phyloP scores from a whole-genome alignment of 1,140 invertebrate species.

The Drosophila willistoni region DNA sequence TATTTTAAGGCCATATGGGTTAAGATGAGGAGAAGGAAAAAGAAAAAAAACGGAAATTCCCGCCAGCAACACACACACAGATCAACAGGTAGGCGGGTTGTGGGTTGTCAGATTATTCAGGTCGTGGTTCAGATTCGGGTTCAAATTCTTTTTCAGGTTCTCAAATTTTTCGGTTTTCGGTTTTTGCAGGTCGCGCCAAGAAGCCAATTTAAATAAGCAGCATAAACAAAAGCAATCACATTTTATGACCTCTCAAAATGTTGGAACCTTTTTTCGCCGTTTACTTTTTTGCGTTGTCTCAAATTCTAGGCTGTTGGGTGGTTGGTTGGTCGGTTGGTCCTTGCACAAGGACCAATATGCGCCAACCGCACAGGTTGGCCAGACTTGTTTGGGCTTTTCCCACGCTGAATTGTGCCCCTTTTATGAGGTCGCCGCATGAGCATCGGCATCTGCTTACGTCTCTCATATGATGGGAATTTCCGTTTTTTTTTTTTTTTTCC shows the following conservation, averaged over 20 bases:
- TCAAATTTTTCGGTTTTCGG: background rate
- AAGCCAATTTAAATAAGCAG: slow-evolving; percentile 82
- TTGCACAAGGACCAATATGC: slow-evolving; percentile 14
- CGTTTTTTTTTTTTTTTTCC: no score
- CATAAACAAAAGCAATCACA: slow-evolving; percentile 72
- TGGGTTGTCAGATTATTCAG: background rate
- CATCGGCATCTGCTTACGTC: slow-evolving; percentile 35
- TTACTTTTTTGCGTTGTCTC: slow-evolving; percentile 9
- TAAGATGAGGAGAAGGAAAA: slow-evolving; percentile 20
- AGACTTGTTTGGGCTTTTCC: slow-evolving; percentile 49
- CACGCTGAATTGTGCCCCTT: slow-evolving; percentile 48
- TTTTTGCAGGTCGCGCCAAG: slow-evolving; percentile 59
- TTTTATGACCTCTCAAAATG: slow-evolving; percentile 55
- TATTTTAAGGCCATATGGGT: slow-evolving; percentile 55
- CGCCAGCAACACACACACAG: slow-evolving; percentile 37
- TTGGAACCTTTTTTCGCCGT: slow-evolving; percentile 1
- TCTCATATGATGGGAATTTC: slow-evolving; percentile 47
- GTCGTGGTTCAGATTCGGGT: background rate
- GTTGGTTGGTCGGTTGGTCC: background rate
- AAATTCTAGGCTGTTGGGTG: background rate
- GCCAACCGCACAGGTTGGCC: slow-evolving; percentile 14
- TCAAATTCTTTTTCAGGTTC: background rate
- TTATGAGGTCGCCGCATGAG: slow-evolving; percentile 33
- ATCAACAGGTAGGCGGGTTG: background rate
- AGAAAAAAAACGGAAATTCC: slow-evolving; percentile 56